phyloP scores from a whole-genome alignment of 2,888 invertebrate species.

The Hermaeophaga mercurialis region DNA sequence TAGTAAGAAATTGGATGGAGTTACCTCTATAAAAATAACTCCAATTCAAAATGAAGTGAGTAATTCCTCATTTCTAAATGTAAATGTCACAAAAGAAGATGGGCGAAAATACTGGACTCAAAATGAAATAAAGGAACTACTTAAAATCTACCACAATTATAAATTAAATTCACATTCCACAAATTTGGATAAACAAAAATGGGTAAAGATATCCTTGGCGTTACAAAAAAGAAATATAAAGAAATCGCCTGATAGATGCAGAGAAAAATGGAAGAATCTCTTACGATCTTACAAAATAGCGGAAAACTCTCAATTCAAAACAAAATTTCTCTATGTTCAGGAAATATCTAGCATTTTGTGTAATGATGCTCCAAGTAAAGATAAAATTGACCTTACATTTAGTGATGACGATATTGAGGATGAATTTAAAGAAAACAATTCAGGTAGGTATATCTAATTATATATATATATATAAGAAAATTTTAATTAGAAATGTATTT shows the following conservation, averaged over 20 bases:
- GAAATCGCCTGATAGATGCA: background rate
- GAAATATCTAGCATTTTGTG: constrained; percentile 8
- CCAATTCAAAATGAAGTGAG: too few relatives aligned
- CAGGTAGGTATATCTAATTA: too few relatives aligned
- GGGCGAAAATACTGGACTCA: background rate
- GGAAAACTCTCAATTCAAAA: background rate
- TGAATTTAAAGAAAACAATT: background rate
- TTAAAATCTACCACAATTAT: background rate
- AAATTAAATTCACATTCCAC: background rate
- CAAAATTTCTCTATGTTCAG: background rate
- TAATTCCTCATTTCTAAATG: too few relatives aligned
- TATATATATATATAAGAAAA: too few relatives aligned
- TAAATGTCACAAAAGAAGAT: too few relatives aligned
- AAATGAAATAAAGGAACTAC: background rate
- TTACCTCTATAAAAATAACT: background rate
- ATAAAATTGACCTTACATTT: background rate
- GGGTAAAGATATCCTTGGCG: background rate
- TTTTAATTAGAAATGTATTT: too few relatives aligned
- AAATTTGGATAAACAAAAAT: background rate
- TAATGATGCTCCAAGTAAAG: background rate
- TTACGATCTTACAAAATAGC: background rate
- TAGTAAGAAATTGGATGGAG: background rate
- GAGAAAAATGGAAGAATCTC: background rate
- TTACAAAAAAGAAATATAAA: background rate
- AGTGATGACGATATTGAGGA: background rate